phyloP scores from a whole-genome alignment of 2,113 vertebrate species.

The Corvus cornix region DNA sequence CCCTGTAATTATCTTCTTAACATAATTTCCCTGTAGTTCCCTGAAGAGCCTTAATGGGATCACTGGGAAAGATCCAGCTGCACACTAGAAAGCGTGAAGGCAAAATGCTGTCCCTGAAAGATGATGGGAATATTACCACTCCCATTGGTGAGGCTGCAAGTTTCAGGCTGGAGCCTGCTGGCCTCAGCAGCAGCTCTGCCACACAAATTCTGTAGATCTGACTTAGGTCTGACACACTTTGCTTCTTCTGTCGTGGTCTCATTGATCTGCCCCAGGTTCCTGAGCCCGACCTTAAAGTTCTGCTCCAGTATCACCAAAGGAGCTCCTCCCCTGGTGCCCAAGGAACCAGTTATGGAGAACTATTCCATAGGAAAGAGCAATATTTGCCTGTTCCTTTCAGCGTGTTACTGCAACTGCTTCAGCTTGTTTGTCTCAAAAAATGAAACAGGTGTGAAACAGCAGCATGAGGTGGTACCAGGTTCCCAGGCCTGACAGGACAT shows the following conservation, averaged over 20 bases:
- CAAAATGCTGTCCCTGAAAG: background rate
- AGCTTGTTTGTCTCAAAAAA: background rate
- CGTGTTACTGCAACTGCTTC: background rate
- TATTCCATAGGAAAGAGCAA: rapidly evolving
- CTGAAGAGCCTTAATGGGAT: slow-evolving; percentile 46
- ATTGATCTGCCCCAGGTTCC: background rate
- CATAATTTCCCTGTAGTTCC: slow-evolving; percentile 5
- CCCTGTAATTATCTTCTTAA: slow-evolving; percentile 22
- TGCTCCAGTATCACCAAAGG: background rate
- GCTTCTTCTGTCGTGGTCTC: background rate
- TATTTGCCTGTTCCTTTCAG: background rate
- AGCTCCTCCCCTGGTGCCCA: background rate
- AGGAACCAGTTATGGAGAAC: background rate
- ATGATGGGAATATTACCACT: background rate
- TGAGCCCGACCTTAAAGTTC: background rate
- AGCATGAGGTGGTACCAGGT: background rate
- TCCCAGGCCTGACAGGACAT: background rate
- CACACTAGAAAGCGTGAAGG: background rate
- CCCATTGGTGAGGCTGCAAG: rapidly evolving
- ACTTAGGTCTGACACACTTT: background rate
- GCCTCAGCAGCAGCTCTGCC: background rate
- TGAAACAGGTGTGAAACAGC: rapidly evolving
- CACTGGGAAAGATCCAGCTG: slow-evolving; percentile 45
- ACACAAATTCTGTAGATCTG: background rate
- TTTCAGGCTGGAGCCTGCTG: background rate